Percentiles rank a stretch among this genome's conserved stretches.
These are phyloP conservation scores for Teleiodes luculella DNA, from an alignment of 2,888 invertebrate genomes.

Conservation along the genomic window DNA sequence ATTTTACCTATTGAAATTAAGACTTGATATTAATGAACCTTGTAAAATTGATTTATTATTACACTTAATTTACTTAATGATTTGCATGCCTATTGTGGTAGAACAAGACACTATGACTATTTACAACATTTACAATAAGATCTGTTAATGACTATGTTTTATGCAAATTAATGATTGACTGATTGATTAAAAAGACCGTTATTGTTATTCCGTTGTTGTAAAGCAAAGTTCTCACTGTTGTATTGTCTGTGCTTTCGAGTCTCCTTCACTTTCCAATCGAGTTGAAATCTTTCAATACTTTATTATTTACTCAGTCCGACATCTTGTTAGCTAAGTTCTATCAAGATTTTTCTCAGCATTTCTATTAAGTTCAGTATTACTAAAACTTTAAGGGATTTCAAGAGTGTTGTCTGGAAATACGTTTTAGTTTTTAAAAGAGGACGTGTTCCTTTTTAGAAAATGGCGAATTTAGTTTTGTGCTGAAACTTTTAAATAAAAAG, in stretches of 20 bases:
- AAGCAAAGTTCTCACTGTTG: background rate
- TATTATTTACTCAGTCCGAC: constrained; percentile 7
- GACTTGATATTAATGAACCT: too few relatives aligned
- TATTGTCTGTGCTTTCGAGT: background rate
- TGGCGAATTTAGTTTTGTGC: too few relatives aligned
- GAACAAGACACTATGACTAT: too few relatives aligned
- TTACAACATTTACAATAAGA: too few relatives aligned
- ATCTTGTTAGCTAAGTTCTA: constrained; percentile 1
- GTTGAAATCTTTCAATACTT: constrained; percentile 5
- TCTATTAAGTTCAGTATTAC: background rate
- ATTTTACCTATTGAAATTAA: too few relatives aligned
- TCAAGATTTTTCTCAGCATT: constrained; percentile 4
- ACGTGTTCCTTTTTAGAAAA: background rate
- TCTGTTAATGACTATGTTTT: too few relatives aligned
- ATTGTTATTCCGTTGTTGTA: background rate
- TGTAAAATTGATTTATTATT: too few relatives aligned
- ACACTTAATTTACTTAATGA: too few relatives aligned
- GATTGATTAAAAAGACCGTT: too few relatives aligned
- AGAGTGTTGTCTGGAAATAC: background rate
- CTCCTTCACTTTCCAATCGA: background rate
- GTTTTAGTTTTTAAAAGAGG: constrained; percentile 1
- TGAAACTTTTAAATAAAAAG: too few relatives aligned
- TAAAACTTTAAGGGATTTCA: background rate
- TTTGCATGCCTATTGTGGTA: too few relatives aligned
- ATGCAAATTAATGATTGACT: too few relatives aligned